A percentile compares a stretch with the other conserved stretches of the same genome.
Conservation (phyloP, 2,797 vertebrate genomes). For the Melanotaenia maccullochi region DNA sequence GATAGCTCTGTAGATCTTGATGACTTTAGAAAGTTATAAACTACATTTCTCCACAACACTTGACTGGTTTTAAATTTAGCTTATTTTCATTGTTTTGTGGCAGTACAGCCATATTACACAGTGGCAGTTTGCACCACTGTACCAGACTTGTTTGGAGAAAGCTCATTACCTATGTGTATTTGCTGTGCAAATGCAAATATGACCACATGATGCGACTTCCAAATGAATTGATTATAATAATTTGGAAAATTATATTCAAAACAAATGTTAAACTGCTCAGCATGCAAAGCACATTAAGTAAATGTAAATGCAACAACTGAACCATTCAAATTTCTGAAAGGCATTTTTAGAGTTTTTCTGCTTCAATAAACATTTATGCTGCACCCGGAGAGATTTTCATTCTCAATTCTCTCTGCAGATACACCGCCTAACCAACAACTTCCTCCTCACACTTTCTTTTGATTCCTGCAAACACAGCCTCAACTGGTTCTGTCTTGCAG, state of each 20-base stretch:
- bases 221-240: slow-evolving; percentile 65
- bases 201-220: slow-evolving; percentile 56
- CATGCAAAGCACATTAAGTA: slow-evolving; percentile 45
- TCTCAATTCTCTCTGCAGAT: slow-evolving; percentile 34
- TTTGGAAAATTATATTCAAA: slow-evolving; percentile 62
- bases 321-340: slow-evolving; percentile 45
- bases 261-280: slow-evolving; percentile 53
- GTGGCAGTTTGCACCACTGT: slow-evolving; percentile 4
- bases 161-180: slow-evolving; percentile 36
- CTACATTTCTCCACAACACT: slow-evolving; percentile 21
- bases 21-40: slow-evolving; percentile 39
- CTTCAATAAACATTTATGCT: slow-evolving; percentile 53
- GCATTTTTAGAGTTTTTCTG: slow-evolving; percentile 51
- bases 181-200: slow-evolving; percentile 64
- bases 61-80: slow-evolving; percentile 8
- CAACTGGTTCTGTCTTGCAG: slow-evolving; percentile 40
- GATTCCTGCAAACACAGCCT: slow-evolving; percentile 32
- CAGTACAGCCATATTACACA: slow-evolving; percentile 4
- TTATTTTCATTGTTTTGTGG: neutral
- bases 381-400: slow-evolving; percentile 50
- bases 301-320: slow-evolving; percentile 65
- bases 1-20: slow-evolving; percentile 34
- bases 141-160: slow-evolving; percentile 48
- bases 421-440: slow-evolving; percentile 30
- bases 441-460: slow-evolving; percentile 37